Conservation (phyloP, 2,888 invertebrate genomes). For the Schizaphis graminum region DNA sequence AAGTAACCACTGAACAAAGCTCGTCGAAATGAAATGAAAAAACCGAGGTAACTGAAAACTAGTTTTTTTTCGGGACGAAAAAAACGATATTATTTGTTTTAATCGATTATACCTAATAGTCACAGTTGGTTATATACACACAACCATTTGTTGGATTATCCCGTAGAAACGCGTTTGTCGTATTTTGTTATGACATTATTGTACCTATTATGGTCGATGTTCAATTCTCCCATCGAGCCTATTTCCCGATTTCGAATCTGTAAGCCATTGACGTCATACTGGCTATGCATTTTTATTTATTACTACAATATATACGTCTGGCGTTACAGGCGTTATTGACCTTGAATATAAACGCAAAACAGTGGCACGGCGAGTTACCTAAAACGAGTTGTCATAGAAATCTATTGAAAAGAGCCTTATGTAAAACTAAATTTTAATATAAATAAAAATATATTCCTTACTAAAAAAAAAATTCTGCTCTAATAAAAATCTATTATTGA, state of each 20-base stretch:
- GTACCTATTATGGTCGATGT: not conserved
- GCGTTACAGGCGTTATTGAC: constrained; percentile 17
- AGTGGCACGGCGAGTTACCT: not conserved
- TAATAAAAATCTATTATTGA: not conserved
- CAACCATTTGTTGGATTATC: not conserved
- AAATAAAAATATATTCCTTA: not conserved
- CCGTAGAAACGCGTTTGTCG: not conserved
- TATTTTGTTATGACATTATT: not conserved
- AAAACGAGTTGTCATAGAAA: constrained; percentile 21
- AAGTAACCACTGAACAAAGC: not conserved
- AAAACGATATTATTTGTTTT: not conserved
- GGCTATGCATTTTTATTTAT: constrained; percentile 2
- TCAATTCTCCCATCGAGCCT: not conserved
- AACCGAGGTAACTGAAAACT: constrained; percentile 14
- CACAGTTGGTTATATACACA: not conserved
- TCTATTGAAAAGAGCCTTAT: not conserved
- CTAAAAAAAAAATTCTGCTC: not conserved
- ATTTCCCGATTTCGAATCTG: not conserved
- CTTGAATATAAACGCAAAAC: constrained; percentile 23
- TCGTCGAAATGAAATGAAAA: not conserved
- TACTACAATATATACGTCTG: not conserved
- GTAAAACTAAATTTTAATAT: not conserved
- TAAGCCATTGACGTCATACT: constrained; percentile 40
- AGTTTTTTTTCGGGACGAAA: not conserved
- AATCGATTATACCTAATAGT: not conserved